A percentile compares a stretch with the other conserved stretches of the same genome.
These are phyloP conservation scores for Drosophila nigromelanica DNA, from an alignment of 1,140 invertebrate genomes.

Conservation along the genomic window DNA sequence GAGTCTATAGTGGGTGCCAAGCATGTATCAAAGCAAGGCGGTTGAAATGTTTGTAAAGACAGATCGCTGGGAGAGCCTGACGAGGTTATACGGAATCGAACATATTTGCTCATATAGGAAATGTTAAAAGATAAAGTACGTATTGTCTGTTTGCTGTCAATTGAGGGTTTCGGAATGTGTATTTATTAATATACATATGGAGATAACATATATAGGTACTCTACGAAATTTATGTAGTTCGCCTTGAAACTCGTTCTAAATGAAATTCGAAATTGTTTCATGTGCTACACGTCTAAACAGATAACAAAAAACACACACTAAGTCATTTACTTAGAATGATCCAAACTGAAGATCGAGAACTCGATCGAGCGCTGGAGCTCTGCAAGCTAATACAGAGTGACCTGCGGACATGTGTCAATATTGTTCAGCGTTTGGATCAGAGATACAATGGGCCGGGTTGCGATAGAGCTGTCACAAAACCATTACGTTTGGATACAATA, in stretches of 20 bases:
- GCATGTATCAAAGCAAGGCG: no score
- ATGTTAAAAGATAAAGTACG: no score
- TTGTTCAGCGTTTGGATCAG: constrained; percentile 41
- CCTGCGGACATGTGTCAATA: constrained; percentile 31
- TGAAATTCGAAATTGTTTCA: constrained; percentile 32
- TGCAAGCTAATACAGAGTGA: constrained; percentile 36
- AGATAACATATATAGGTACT: background rate
- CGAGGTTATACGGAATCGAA: no score
- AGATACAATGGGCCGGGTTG: constrained; percentile 52
- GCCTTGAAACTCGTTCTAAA: constrained; percentile 30
- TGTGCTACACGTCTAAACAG: constrained; percentile 27
- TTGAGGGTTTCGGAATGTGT: background rate
- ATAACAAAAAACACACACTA: constrained; percentile 27
- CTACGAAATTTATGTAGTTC: constrained; percentile 18
- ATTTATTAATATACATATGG: background rate
- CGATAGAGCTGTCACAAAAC: constrained; percentile 13
- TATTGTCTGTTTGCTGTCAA: background rate
- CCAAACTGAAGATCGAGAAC: constrained; percentile 37
- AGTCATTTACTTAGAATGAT: constrained; percentile 32
- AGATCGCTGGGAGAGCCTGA: no score
- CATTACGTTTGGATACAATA: constrained; percentile 4
- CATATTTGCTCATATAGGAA: no score
- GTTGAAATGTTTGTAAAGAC: no score
- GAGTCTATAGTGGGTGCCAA: no score
- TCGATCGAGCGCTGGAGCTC: constrained; percentile 51